phyloP scores from a whole-genome alignment of 2,888 invertebrate species.

The Agrotis ipsilon region DNA sequence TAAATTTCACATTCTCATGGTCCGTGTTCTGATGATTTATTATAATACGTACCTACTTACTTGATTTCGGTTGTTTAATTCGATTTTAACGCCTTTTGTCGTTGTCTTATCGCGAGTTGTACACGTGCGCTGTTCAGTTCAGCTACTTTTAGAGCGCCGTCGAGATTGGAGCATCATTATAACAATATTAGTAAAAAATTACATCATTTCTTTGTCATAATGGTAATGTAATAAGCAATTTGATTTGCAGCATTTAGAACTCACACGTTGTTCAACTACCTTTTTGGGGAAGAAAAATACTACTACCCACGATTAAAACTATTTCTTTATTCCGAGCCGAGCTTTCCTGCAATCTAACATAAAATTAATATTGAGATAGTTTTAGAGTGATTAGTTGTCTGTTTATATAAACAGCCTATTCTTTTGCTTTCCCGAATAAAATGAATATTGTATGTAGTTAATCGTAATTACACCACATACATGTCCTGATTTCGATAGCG shows the following conservation, averaged over 20 bases:
- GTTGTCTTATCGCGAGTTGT: conserved; percentile 58
- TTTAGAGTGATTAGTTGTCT: conserved; percentile 20
- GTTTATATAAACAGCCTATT: not conserved
- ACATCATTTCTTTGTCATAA: not conserved
- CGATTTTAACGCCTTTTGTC: conserved; percentile 43
- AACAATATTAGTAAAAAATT: conserved; percentile 12
- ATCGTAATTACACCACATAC: not conserved
- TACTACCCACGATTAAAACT: not conserved
- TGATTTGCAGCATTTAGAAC: conserved; percentile 28
- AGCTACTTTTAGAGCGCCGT: conserved; percentile 55
- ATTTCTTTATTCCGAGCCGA: conserved; percentile 1
- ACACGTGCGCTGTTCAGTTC: conserved; percentile 45
- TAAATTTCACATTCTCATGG: conserved; percentile 1
- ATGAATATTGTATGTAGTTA: not conserved
- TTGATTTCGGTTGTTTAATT: conserved; percentile 25
- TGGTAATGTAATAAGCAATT: conserved; percentile 17
- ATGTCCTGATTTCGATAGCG: conserved; percentile 29
- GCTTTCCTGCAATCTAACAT: conserved; percentile 10
- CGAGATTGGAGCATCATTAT: conserved; percentile 31
- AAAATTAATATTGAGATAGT: conserved; percentile 13
- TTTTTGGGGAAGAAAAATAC: not conserved
- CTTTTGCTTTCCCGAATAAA: not conserved
- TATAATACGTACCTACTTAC: conserved; percentile 8
- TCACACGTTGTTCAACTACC: not conserved
- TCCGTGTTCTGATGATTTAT: conserved; percentile 8